Base-by-base conservation (phyloP, 2,888 invertebrate species). In the Orgyia antiqua region DNA sequence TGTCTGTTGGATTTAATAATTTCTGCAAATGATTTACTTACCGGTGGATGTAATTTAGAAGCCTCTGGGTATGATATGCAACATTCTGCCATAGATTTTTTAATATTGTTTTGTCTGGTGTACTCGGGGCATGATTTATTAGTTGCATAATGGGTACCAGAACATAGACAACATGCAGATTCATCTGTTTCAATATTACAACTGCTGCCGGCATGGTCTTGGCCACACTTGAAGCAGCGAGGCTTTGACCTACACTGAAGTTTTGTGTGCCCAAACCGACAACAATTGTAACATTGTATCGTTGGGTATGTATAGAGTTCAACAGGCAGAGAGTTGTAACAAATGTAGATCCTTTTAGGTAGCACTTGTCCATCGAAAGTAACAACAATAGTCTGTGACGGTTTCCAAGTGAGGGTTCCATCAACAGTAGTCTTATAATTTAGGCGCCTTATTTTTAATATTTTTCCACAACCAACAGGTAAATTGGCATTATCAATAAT, bases 341-440 rank as follows among this genome's bases (percentile, higher is more conserved):
- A 15, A 8, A 26, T 26, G 8, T 15, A 26, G 4, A 17, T 25
- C 13, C 25, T 13, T 17, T 33, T 29, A 4, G 33, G 33, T 10
- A 33, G 18, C 13, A 29, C 11, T 13, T 33, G 33, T 6, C 33
- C 33, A 21, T 33, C 33, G 29, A 33, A 33, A 4, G 28, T 29
- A 13, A 33, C 12, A 2, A 33, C 25, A 3, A 33, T 10, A 8
- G 33, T 20, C 13, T 33, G n/a, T n/a, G n/a, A n/a, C n/a, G n/a
- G n/a, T n/a, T n/a, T n/a, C n/a, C n/a, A n/a, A n/a, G n/a, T n/a
- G n/a, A n/a, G n/a, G n/a, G n/a, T n/a, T n/a, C n/a, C n/a, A n/a
- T n/a, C n/a, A n/a, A n/a, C n/a, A n/a, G n/a, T n/a, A n/a, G n/a
- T n/a, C n/a, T n/a, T n/a, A n/a, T n/a, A n/a, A n/a, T n/a, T n/a